Evolutionary conservation across 2,888 invertebrate species (phyloP).

Genomic region (Eilema griseolum): DNA sequence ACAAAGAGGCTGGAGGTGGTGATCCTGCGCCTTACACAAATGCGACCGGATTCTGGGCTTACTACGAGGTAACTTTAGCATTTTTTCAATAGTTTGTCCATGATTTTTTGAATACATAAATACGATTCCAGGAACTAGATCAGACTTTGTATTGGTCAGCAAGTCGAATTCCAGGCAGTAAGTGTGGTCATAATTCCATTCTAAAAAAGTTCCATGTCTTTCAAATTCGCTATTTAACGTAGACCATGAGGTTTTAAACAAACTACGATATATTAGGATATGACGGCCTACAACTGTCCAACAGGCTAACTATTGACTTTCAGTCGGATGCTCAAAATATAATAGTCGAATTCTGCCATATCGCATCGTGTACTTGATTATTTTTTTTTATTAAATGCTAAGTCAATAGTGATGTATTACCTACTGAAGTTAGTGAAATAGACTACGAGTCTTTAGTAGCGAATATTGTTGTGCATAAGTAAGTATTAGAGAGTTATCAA

Average conservation of each 20-base stretch:
- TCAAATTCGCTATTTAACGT: too few relatives aligned
- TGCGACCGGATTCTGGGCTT: slow-evolving; percentile 95
- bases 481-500: too few relatives aligned
- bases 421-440: background rate
- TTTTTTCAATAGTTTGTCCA: background rate
- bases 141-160: too few relatives aligned
- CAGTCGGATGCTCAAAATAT: background rate
- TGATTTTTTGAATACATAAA: background rate
- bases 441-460: background rate
- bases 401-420: background rate
- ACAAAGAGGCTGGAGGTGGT: slow-evolving; percentile 96
- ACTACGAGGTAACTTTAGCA: slow-evolving; percentile 90
- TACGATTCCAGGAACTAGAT: background rate
- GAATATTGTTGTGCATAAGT: background rate
- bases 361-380: too few relatives aligned
- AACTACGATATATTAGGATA: too few relatives aligned
- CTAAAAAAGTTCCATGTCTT: too few relatives aligned
- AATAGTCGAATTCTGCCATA: background rate
- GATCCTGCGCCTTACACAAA: slow-evolving; percentile 94
- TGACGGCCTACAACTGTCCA: too few relatives aligned
- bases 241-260: too few relatives aligned
- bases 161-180: too few relatives aligned
- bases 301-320: background rate
- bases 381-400: too few relatives aligned
- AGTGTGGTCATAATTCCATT: too few relatives aligned